Base-by-base conservation (phyloP, 2,797 vertebrate genomes). In the Pelochelys cantorii region DNA sequence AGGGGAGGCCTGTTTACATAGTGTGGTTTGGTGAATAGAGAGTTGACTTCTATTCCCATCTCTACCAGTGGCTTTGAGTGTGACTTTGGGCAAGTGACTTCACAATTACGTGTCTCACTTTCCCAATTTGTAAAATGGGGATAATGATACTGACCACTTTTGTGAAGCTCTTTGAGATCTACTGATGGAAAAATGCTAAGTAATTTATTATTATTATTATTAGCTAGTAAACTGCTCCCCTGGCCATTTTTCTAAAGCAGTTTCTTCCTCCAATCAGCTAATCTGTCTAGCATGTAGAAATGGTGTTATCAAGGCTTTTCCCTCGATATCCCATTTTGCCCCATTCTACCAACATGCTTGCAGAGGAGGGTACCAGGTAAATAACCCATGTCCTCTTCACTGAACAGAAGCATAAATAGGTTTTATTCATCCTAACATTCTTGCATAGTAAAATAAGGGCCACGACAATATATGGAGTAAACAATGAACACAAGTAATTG, bases 211-310 rank as follows among this genome's bases (percentile, higher is more conserved):
- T 15, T 65, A 65, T n/a, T 34, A 68, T 34, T 22, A 68, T 71
- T 37, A 37, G 34, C 18, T 23, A 71, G 11, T 37, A 71, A 71
- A 71, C 68, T 71, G 68, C 68, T 71, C 10, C n/a, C 5, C 10
- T 37, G 68, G n/a, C 62, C 8, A 4, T 37, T 71, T 37, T 71
- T 34, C 31, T 7, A 89, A 31, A 74, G 5, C 2, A 86, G 11
- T 0, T 71, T 7, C 34, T 74, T 37, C 20, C 11, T 85, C 18
- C 9, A 25, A 89, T 62, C 20, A 62, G 14, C 18, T 23, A 2
- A 10, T 1, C 0, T 34, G 29, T 11, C 15, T 84, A 82, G 2
- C 25, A 87, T 78, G 5, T 1, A 83, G 11, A 12, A 2, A 89
- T 25, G 77, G 11, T 15, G 81, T 18, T 48, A 42, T 23, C 71